A percentile compares a stretch with the other conserved stretches of the same genome.
These are phyloP conservation scores for Papilio protenor DNA, from an alignment of 2,888 invertebrate species.

Conservation along the genomic window DNA sequence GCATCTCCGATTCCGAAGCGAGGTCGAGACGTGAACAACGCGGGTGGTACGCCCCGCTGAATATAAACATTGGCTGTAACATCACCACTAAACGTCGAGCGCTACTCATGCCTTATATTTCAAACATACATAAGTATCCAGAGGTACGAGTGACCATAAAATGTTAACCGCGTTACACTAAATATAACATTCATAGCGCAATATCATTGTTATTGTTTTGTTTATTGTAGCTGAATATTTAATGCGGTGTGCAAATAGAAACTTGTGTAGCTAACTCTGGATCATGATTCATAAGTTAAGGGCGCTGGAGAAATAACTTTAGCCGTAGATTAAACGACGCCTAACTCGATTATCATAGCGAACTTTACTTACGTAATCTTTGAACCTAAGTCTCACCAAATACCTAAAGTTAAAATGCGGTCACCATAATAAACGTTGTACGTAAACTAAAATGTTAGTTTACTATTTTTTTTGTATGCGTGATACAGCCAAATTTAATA, in stretches of 20 bases:
- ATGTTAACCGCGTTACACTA: conserved; percentile 32
- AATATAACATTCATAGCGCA: conserved; percentile 40
- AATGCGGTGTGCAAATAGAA: conserved; percentile 40
- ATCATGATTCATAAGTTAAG: conserved; percentile 26
- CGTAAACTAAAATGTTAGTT: background rate
- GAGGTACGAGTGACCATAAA: conserved; percentile 36
- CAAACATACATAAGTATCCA: conserved; percentile 46
- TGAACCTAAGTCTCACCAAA: background rate
- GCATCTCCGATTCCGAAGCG: conserved; percentile 69
- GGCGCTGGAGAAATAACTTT: conserved; percentile 18
- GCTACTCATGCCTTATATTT: conserved; percentile 46
- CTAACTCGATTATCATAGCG: conserved; percentile 15
- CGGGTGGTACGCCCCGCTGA: conserved; percentile 74
- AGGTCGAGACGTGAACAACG: conserved; percentile 65
- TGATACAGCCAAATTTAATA: no score
- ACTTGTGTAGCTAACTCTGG: conserved; percentile 31
- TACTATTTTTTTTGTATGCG: no score
- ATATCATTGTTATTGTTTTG: conserved; percentile 42
- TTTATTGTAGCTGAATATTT: conserved; percentile 38
- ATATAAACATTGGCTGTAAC: conserved; percentile 74
- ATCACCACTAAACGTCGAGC: conserved; percentile 59
- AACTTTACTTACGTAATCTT: background rate
- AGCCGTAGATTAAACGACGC: conserved; percentile 2
- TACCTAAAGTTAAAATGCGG: background rate
- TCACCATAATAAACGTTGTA: no score